phyloP scores from a whole-genome alignment of 2,113 vertebrate species.

The Charina bottae region DNA sequence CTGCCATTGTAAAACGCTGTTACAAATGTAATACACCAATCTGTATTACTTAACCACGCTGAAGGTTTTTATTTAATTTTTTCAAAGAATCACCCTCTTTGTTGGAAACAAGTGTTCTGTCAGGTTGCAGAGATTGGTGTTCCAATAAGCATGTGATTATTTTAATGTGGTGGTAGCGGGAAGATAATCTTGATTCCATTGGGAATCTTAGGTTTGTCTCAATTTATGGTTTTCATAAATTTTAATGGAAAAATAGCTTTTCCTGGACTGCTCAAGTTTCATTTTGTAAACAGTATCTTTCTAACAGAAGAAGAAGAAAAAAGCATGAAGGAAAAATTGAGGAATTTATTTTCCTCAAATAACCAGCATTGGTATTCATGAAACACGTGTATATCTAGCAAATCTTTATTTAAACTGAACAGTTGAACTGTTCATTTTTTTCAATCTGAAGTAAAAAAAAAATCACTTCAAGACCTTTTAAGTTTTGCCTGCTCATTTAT shows the following conservation, averaged over 20 bases:
- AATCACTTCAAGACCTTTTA: slow-evolving; percentile 76
- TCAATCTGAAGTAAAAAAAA: slow-evolving; percentile 76
- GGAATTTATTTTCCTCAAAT: slow-evolving; percentile 76
- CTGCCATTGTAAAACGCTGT: slow-evolving; percentile 75
- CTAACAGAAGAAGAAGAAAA: slow-evolving; percentile 69
- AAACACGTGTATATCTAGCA: slow-evolving; percentile 80
- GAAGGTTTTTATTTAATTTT: slow-evolving; percentile 64
- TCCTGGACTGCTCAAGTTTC: slow-evolving; percentile 81
- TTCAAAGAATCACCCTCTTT: slow-evolving; percentile 74
- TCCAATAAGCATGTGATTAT: slow-evolving; percentile 80
- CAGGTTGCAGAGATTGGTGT: slow-evolving; percentile 76
- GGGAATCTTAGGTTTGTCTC: slow-evolving; percentile 83
- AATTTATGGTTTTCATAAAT: slow-evolving; percentile 85
- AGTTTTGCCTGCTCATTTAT: slow-evolving; percentile 80
- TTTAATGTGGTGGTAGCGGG: slow-evolving; percentile 82
- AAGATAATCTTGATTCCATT: slow-evolving; percentile 88
- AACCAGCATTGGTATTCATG: slow-evolving; percentile 82
- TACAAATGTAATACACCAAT: slow-evolving; percentile 74
- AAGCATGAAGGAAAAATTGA: slow-evolving; percentile 79
- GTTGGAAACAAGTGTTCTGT: slow-evolving; percentile 76
- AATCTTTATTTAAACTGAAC: slow-evolving; percentile 77
- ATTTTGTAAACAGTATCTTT: slow-evolving; percentile 85
- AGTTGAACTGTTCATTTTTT: slow-evolving; percentile 79
- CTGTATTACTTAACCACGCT: slow-evolving; percentile 75
- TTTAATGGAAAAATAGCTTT: slow-evolving; percentile 82